phyloP scores from a whole-genome alignment of 1,140 invertebrate genomes.

The Chrysopa pallens region DNA sequence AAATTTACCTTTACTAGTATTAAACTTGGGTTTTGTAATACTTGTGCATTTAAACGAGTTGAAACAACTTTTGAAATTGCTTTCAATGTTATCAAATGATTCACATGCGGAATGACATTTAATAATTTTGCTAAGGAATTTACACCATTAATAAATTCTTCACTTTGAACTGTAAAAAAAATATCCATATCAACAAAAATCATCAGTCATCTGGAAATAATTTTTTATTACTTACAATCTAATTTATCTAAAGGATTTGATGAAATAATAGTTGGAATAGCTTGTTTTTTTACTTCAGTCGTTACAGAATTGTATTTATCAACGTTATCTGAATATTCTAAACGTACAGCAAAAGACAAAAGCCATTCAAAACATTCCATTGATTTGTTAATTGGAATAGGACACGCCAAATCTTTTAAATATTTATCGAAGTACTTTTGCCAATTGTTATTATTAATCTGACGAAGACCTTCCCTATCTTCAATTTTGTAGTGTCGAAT shows the following conservation, averaged over 20 bases:
- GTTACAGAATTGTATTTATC: conserved; percentile 24
- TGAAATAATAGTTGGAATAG: conserved; percentile 46
- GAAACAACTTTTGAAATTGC: conserved; percentile 51
- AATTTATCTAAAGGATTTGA: conserved; percentile 69
- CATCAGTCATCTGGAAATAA: neutral
- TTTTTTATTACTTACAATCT: conserved; percentile 50
- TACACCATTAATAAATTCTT: conserved; percentile 69
- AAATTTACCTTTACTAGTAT: conserved; percentile 19
- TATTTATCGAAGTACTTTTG: conserved; percentile 54
- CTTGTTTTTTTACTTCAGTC: conserved; percentile 35
- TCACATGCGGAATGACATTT: conserved; percentile 60
- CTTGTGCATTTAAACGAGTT: conserved; percentile 42
- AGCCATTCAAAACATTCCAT: conserved; percentile 69
- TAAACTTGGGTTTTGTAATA: conserved; percentile 42
- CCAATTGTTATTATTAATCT: conserved; percentile 48
- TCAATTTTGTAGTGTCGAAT: conserved; percentile 78
- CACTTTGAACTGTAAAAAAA: conserved; percentile 51
- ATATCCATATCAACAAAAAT: conserved; percentile 1
- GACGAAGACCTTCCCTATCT: conserved; percentile 49
- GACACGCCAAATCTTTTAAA: conserved; percentile 51
- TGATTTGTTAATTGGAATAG: conserved; percentile 23
- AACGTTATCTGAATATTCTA: conserved; percentile 72
- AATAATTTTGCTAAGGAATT: conserved; percentile 57
- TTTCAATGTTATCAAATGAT: conserved; percentile 60
- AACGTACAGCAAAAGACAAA: conserved; percentile 59